These are phyloP conservation scores for Leptopilina clavipes DNA, from an alignment of 1,140 invertebrate species.

Conservation along the genomic window DNA sequence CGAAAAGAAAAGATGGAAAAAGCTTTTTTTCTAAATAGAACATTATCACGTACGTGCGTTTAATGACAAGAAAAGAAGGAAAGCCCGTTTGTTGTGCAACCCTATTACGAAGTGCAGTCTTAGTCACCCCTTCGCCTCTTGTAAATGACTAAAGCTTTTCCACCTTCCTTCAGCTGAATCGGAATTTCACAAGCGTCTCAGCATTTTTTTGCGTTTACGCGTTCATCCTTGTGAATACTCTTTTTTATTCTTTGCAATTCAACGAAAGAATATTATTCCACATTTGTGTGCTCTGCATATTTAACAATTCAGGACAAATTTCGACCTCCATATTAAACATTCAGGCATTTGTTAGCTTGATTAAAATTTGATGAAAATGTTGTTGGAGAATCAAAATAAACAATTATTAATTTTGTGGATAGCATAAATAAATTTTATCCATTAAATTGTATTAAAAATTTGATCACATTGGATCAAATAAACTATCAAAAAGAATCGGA, in stretches of 20 bases:
- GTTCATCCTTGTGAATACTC: conserved; percentile 53
- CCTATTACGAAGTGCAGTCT: conserved; percentile 22
- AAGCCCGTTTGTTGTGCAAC: neutral
- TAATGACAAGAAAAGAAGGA: neutral
- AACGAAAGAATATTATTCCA: conserved; percentile 50
- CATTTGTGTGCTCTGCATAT: conserved; percentile 36
- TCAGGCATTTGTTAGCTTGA: too few species aligned
- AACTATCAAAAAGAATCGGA: too few species aligned
- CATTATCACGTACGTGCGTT: neutral
- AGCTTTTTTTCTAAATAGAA: neutral
- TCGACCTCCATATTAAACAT: neutral
- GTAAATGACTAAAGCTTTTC: conserved; percentile 6
- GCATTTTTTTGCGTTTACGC: conserved; percentile 50
- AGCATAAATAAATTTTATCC: too few species aligned
- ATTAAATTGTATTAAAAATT: too few species aligned
- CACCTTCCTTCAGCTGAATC: conserved; percentile 34
- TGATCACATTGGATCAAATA: too few species aligned
- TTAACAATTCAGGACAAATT: neutral
- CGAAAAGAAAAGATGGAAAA: neutral
- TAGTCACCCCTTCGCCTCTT: conserved; percentile 15
- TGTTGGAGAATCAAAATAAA: too few species aligned
- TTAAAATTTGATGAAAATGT: too few species aligned
- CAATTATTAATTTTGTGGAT: too few species aligned
- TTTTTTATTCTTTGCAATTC: conserved; percentile 43
- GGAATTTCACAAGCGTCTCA: conserved; percentile 49